Evolutionary conservation across 2,797 vertebrate species (phyloP), one percentile per base, ranked within the genome.

Genomic region (Delichon dasypus): DNA sequence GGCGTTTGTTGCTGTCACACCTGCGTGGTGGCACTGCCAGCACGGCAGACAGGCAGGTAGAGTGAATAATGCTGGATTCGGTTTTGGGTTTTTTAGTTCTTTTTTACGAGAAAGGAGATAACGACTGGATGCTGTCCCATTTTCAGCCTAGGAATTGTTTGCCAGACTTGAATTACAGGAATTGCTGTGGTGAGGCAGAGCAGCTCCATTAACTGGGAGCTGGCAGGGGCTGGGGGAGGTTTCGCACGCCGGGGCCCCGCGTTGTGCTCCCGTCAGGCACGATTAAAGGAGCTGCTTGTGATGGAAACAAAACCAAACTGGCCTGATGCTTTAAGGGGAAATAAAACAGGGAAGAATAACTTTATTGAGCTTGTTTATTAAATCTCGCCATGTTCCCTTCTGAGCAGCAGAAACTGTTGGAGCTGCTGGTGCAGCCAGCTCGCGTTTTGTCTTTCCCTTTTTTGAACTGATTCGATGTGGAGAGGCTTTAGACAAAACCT

Each of bases 161-260:
- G 85, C 78, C 61, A 78, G 81, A 15, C 55, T 92, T 82, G 94
- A 90, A 84, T 88, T 53, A 65, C 90, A 86, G 95, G 92, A 92
- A 82, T 80, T 88, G 93, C 85, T 29, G 14, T 65, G 22, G 62
- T 2, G 16, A 80, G 67, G 85, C 57, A 57, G 87, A 73, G n/a
- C 88, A 68, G 87, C 5, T 13, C 89, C 73, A 11, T 48, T 12
- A 16, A 3, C 20, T 48, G 30, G 4, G 85, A 66, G 77, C 88
- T 85, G 90, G 73, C 89, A 71, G 92, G 58, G 80, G 40, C 81
- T 10, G 22, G 50, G 42, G 36, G 44, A 57, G 13, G 65, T 70
- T 78, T 22, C 3, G 2, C 71, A 21, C 3, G 3, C 66, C 5
- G 5, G 17, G 16, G 65, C 62, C 48, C 67, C 3, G 0, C 6